phyloP scores from a whole-genome alignment of 1,140 invertebrate species.

The Drepana arcuata region DNA sequence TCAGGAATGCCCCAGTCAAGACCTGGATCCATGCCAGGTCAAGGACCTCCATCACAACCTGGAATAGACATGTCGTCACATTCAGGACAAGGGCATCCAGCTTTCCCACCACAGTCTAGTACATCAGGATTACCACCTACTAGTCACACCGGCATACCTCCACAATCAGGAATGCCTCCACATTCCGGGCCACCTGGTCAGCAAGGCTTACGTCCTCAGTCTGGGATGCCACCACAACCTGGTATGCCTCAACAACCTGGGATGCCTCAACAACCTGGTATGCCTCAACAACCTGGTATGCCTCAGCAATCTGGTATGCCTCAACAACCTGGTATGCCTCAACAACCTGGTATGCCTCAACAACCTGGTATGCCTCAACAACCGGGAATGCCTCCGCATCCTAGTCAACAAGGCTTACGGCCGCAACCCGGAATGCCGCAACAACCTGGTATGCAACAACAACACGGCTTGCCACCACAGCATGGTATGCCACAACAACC shows the following conservation, averaged over 20 bases:
- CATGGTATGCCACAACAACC: slow-evolving; percentile 5
- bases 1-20: slow-evolving; percentile 3
- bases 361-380: slow-evolving; percentile 11
- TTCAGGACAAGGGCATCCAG: slow-evolving; percentile 10
- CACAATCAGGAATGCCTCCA: slow-evolving; percentile 19
- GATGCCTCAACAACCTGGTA: slow-evolving; percentile 17
- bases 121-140: slow-evolving; percentile 3
- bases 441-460: slow-evolving; percentile 15
- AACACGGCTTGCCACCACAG: slow-evolving; percentile 11
- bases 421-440: slow-evolving; percentile 8
- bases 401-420: slow-evolving; percentile 16
- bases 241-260: slow-evolving; percentile 21
- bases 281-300: slow-evolving; percentile 13
- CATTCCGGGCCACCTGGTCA: slow-evolving; percentile 8
- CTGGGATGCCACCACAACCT: slow-evolving; percentile 28
- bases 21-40: slow-evolving; percentile 11
- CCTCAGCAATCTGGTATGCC: slow-evolving; percentile 8
- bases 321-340: slow-evolving; percentile 7
- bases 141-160: slow-evolving; percentile 25
- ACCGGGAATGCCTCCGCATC: slow-evolving; percentile 22
- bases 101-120: slow-evolving; percentile 12
- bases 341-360: slow-evolving; percentile 14
- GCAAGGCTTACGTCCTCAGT: slow-evolving; percentile 32
- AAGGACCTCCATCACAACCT: slow-evolving; percentile 6
- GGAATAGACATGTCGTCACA: too few relatives aligned